Evolutionary conservation across 2,113 vertebrate genomes (phyloP).

Genomic region (Dasypus novemcinctus): DNA sequence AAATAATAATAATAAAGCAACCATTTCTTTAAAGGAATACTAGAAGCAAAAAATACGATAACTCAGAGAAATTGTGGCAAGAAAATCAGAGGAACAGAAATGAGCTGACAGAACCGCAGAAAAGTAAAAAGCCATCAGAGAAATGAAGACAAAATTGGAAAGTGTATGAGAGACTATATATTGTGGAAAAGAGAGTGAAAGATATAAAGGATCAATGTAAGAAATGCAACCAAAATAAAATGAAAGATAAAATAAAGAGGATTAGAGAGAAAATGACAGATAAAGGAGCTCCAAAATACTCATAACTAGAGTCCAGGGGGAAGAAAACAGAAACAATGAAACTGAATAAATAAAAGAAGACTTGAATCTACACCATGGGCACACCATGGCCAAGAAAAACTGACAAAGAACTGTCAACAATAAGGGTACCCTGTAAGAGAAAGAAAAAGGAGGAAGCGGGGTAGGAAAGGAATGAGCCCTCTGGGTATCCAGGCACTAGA

Average conservation of each 20-base stretch:
- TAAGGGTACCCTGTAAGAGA: background rate
- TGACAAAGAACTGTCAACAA: background rate
- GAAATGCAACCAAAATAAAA: background rate
- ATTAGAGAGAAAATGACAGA: background rate
- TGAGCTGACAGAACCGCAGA: background rate
- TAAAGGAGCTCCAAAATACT: background rate
- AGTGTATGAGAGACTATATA: background rate
- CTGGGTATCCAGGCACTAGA: background rate
- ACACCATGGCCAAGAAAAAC: background rate
- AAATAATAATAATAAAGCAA: slow-evolving; percentile 29
- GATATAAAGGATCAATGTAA: background rate
- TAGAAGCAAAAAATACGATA: slow-evolving; percentile 9
- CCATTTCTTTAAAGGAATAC: background rate
- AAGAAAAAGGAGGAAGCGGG: background rate
- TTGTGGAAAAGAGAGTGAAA: background rate
- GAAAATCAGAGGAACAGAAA: slow-evolving; percentile 24
- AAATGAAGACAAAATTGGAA: background rate
- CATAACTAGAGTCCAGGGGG: background rate
- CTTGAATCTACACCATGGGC: background rate
- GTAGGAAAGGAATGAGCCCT: background rate
- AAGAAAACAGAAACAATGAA: background rate
- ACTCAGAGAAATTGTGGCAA: background rate
- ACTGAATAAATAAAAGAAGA: background rate
- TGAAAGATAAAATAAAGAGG: background rate
- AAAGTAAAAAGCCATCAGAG: background rate